Conservation (phyloP, 2,888 invertebrate species). For the Tipula helvola region DNA sequence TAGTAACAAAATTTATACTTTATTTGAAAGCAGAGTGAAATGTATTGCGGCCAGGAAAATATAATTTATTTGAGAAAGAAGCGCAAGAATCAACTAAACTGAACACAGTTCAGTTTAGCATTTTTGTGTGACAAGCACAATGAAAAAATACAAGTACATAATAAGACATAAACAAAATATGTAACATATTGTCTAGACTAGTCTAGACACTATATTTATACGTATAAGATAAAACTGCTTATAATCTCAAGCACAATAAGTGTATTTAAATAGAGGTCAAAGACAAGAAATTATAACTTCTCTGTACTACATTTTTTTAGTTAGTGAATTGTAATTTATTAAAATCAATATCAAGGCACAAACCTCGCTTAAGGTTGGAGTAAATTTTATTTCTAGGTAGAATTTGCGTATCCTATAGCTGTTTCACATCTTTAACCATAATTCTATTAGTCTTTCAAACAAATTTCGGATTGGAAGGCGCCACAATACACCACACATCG, state of each 20-base stretch:
- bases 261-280: not conserved
- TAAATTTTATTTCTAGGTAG: not conserved
- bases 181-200: not conserved
- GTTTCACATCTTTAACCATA: not conserved
- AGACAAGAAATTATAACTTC: not conserved
- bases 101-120: not conserved
- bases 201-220: not conserved
- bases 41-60: too few relatives aligned
- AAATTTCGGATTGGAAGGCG: not conserved
- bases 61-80: too few relatives aligned
- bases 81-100: too few relatives aligned
- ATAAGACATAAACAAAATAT: not conserved
- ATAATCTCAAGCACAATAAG: not conserved
- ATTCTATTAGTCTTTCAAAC: not conserved
- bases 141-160: not conserved
- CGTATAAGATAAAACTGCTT: not conserved
- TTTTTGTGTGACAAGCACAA: not conserved
- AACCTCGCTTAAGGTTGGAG: not conserved
- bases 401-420: too few relatives aligned
- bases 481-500: not conserved
- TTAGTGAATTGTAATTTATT: not conserved
- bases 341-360: not conserved
- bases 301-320: not conserved
- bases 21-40: too few relatives aligned
- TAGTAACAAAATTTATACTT: too few relatives aligned